A percentile compares a stretch with the other conserved stretches of the same genome.
Evolutionary conservation across 2,113 vertebrate genomes (phyloP).

Genomic region (Etia nguti): DNA sequence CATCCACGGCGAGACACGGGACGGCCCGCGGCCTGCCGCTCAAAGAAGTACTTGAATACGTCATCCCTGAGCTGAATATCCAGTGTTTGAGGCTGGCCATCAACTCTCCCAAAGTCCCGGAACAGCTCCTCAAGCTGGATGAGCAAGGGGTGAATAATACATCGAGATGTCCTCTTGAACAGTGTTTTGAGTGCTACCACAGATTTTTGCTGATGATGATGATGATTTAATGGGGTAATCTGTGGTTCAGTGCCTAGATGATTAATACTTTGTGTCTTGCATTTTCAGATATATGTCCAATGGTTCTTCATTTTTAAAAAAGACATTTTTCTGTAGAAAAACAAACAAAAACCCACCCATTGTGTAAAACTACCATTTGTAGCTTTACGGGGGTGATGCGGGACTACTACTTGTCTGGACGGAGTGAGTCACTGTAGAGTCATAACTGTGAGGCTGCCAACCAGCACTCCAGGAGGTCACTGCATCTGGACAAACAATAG

Average conservation of each 20-base stretch:
- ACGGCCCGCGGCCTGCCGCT: constrained; percentile 90
- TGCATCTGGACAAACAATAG: neutral
- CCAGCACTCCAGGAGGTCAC: neutral
- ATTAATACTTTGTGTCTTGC: neutral
- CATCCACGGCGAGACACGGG: constrained; percentile 90
- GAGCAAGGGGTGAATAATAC: constrained; percentile 91
- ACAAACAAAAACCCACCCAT: neutral
- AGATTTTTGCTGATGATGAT: neutral
- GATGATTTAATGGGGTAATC: neutral
- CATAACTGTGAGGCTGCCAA: neutral
- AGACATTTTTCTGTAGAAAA: neutral
- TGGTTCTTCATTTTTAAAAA: neutral
- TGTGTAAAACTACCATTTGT: neutral
- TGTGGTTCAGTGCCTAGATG: neutral
- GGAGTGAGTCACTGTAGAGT: neutral
- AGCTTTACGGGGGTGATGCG: neutral
- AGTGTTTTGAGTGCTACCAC: neutral
- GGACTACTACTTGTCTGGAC: neutral
- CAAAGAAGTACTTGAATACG: constrained; percentile 94
- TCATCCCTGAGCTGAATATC: constrained; percentile 90
- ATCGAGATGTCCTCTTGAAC: neutral
- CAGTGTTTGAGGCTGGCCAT: constrained; percentile 87
- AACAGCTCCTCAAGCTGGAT: constrained; percentile 93
- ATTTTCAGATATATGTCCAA: neutral
- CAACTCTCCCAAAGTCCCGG: constrained; percentile 86